Percentiles rank a stretch among this genome's conserved stretches.
Evolutionary conservation across 2,888 invertebrate genomes (phyloP).

Genomic region (Chymomyza procnemis): DNA sequence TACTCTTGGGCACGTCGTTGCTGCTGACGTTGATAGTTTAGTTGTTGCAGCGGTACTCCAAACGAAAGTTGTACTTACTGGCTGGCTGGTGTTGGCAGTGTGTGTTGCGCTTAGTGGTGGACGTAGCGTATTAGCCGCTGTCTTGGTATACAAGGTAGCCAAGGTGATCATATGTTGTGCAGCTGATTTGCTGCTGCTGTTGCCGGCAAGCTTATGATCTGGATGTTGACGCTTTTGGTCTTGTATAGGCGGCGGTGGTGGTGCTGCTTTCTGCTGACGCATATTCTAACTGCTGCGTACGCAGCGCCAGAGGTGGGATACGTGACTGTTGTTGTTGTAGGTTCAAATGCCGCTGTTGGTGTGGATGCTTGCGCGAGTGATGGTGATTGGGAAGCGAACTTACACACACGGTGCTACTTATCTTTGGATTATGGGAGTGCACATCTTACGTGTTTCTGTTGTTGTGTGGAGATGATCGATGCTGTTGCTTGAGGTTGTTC

Average conservation of each 20-base stretch:
- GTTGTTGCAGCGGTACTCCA: background rate
- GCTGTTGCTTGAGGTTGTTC: slow-evolving; percentile 20
- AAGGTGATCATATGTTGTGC: slow-evolving; percentile 73
- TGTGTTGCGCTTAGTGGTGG: slow-evolving; percentile 67
- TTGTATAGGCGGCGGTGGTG: slow-evolving; percentile 39
- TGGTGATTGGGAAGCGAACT: slow-evolving; percentile 32
- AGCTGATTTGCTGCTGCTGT: slow-evolving; percentile 33
- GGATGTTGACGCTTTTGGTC: slow-evolving; percentile 35
- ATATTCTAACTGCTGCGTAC: slow-evolving; percentile 21
- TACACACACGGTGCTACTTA: slow-evolving; percentile 25
- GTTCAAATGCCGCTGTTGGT: slow-evolving; percentile 22
- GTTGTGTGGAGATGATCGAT: slow-evolving; percentile 35
- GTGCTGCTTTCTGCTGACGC: slow-evolving; percentile 21
- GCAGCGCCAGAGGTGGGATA: slow-evolving; percentile 21
- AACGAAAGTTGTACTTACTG: slow-evolving; percentile 55
- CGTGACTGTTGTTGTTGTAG: slow-evolving; percentile 33
- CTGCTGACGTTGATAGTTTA: slow-evolving; percentile 20
- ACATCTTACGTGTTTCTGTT: slow-evolving; percentile 69
- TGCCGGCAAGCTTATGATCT: slow-evolving; percentile 6
- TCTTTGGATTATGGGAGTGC: slow-evolving; percentile 76
- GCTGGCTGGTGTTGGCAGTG: slow-evolving; percentile 8
- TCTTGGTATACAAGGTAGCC: slow-evolving; percentile 69
- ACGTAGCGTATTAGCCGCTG: slow-evolving; percentile 76
- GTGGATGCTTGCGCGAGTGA: no score
- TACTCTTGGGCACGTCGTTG: background rate